Evolutionary conservation across 1,140 invertebrate genomes (phyloP), one percentile per base, ranked within the genome.

Genomic region (Dreissena rostriformis): DNA sequence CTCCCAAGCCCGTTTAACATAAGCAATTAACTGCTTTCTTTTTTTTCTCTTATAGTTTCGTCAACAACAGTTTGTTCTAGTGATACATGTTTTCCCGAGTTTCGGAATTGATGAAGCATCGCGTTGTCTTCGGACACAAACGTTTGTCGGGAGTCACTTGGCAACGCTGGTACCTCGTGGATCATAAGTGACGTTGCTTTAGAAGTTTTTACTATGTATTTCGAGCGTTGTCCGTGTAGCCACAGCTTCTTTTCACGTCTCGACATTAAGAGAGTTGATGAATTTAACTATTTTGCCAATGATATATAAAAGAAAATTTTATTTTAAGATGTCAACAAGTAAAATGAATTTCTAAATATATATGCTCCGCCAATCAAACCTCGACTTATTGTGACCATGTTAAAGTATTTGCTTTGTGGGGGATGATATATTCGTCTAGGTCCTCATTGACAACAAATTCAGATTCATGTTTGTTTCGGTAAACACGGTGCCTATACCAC

Each of bases 361-460:
- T 70, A 84, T 22, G 55, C 79, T n/a, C 26, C 22, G 11, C 0
- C 29, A 22, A 2, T 19, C 7, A 22, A 15, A 79, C n/a, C 1
- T 29, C 6, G n/a, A 52, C 52, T n/a, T 74, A 49, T 5, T 74
- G 70, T 17, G 22, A 39, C 80, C 71, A 82, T 28, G 61, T 82
- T 22, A 8, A 0, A 4, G 29, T 8, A 28, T 55, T 12, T 19
- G 39, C 51, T 19, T 28, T 11, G 26, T 39, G 68, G 17, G 80
- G 80, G 17, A 82, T 65, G 4, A 82, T 74, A 68, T 67, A 82
- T 67, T 82, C 80, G 53, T 82, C 80, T 22, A 82, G 49, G 22
- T 82, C 80, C 17, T 57, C n/a, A 19, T 74, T 75, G 0, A 82
- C 80, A 29, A 82, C 26, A 55, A 74, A 82, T 57, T 82, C 80